Percentiles rank a stretch among this genome's conserved stretches.
Evolutionary conservation across 2,113 vertebrate species (phyloP).

Genomic region (Helogale parvula): DNA sequence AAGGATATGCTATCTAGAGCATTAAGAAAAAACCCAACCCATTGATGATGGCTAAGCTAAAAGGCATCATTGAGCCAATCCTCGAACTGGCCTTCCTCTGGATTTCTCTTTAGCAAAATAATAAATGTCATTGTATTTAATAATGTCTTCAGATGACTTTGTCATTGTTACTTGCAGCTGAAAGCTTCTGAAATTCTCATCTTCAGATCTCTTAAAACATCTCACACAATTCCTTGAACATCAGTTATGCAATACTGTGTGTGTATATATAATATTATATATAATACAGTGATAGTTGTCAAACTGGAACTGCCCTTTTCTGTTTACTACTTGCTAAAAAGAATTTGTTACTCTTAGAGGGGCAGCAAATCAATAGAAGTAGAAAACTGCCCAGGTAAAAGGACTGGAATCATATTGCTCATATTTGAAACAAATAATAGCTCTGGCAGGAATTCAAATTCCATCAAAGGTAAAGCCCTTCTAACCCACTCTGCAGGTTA

Average conservation of each 20-base stretch:
- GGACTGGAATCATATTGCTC: slow-evolving; percentile 46
- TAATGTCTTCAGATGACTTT: slow-evolving; percentile 34
- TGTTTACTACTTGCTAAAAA: slow-evolving; percentile 62
- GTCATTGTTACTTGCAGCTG: slow-evolving; percentile 35
- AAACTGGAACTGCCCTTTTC: slow-evolving; percentile 58
- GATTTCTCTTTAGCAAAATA: slow-evolving; percentile 41
- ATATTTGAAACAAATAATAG: slow-evolving; percentile 72
- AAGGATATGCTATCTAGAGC: background rate
- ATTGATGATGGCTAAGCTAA: slow-evolving; percentile 24
- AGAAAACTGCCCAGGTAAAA: slow-evolving; percentile 63
- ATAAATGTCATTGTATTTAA: slow-evolving; percentile 52
- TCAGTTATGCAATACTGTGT: background rate
- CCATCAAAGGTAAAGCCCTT: slow-evolving; percentile 55
- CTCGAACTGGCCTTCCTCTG: background rate
- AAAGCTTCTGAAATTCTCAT: slow-evolving; percentile 30
- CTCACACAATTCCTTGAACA: slow-evolving; percentile 15
- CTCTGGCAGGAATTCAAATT: slow-evolving; percentile 71
- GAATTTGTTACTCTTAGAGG: slow-evolving; percentile 55
- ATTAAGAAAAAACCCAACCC: slow-evolving; percentile 1
- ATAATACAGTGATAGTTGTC: slow-evolving; percentile 32
- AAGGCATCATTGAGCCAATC: background rate
- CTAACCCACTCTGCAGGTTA: slow-evolving; percentile 45
- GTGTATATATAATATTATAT: background rate
- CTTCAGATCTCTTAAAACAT: slow-evolving; percentile 25
- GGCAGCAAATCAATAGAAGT: slow-evolving; percentile 62